Percentiles rank a stretch among this genome's conserved stretches.
Evolutionary conservation across 2,888 invertebrate species (phyloP).

Genomic region (Ariolimax columbianus): DNA sequence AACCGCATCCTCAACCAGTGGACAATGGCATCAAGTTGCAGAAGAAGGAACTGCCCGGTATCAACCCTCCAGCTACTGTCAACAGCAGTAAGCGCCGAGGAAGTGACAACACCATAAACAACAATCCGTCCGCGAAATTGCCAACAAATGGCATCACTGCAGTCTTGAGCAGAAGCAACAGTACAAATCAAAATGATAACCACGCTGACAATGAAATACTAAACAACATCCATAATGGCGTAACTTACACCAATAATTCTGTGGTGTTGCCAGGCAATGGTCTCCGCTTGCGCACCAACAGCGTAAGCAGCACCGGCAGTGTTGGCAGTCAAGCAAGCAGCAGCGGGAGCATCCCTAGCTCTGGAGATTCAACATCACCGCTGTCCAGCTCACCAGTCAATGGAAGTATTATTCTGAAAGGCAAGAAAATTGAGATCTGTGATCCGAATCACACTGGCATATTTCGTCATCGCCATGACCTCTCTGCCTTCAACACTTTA

Average conservation of each 20-base stretch:
- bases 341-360: conserved; percentile 76
- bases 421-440: conserved; percentile 55
- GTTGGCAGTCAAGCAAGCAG: conserved; percentile 55
- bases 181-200: conserved; percentile 35
- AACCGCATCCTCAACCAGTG: conserved; percentile 19
- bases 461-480: conserved; percentile 94
- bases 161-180: conserved; percentile 41
- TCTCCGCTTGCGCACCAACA: conserved; percentile 73
- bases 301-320: conserved; percentile 77
- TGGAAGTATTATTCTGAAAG: conserved; percentile 56
- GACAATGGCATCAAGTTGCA: conserved; percentile 50
- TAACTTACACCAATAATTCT: conserved; percentile 12
- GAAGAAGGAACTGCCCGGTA: conserved; percentile 51
- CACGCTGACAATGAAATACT: conserved; percentile 22
- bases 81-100: conserved; percentile 35
- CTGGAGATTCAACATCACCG: conserved; percentile 68
- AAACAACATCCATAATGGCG: conserved; percentile 23
- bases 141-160: conserved; percentile 17
- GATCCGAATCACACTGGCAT: conserved; percentile 81
- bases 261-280: conserved; percentile 15
- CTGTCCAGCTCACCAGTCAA: conserved; percentile 62
- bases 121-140: conserved; percentile 79
- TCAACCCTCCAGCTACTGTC: conserved; percentile 52
- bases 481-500: conserved; percentile 86
- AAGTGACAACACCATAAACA: conserved; percentile 66